A percentile compares a stretch with the other conserved stretches of the same genome.
Conservation (phyloP, 2,797 vertebrate genomes). For the Linurgus olivaceus region DNA sequence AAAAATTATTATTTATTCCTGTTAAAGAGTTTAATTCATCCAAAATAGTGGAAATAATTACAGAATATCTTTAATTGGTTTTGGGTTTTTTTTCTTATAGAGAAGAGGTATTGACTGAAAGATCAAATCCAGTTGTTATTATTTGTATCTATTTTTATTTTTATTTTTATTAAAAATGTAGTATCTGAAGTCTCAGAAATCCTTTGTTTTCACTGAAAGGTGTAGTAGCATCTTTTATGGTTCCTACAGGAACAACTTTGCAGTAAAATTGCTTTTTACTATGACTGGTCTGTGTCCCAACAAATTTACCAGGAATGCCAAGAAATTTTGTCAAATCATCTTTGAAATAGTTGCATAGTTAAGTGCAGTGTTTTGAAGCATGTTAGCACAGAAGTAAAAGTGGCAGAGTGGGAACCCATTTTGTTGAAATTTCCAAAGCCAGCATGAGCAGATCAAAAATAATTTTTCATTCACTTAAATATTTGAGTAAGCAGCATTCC, state of each 20-base stretch:
- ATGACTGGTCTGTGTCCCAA: background rate
- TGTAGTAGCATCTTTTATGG: background rate
- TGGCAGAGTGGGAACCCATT: background rate
- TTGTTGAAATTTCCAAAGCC: background rate
- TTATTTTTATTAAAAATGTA: background rate
- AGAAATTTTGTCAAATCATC: background rate
- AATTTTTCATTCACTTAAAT: background rate
- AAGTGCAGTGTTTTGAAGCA: background rate
- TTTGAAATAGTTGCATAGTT: background rate
- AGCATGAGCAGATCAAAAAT: background rate
- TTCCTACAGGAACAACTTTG: background rate
- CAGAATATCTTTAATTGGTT: background rate
- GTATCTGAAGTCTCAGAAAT: background rate
- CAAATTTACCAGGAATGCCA: background rate
- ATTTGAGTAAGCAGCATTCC: background rate
- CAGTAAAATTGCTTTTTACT: background rate
- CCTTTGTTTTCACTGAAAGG: background rate
- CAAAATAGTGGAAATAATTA: background rate
- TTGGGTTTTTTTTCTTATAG: background rate
- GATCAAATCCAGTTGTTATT: background rate
- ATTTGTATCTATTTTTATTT: background rate
- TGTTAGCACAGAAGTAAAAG: slow-evolving; percentile 1
- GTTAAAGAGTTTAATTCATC: background rate
- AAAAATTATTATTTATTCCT: background rate
- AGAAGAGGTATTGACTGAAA: background rate